Evolutionary conservation across 2,888 invertebrate species (phyloP).

Genomic region (Oscheius sp.): DNA sequence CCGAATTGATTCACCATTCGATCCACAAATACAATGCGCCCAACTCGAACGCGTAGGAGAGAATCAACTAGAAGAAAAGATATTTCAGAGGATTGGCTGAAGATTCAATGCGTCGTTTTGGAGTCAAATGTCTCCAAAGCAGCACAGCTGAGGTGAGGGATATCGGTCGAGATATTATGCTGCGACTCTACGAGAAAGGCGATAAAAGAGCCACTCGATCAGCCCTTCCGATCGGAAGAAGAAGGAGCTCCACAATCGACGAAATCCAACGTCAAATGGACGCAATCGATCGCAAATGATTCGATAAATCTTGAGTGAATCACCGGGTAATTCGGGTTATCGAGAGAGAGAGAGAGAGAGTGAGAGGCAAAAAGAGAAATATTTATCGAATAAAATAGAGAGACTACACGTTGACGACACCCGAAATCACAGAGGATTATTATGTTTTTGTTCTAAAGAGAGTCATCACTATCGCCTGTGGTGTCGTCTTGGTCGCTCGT

Average conservation of each 20-base stretch:
- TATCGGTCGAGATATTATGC: conserved; percentile 11
- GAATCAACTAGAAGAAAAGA: too few relatives aligned
- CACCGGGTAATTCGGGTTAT: neutral
- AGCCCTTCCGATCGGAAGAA: conserved; percentile 6
- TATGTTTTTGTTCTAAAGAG: neutral
- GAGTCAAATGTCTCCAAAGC: conserved; percentile 8
- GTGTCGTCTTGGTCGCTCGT: conserved; percentile 4
- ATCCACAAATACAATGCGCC: conserved; percentile 11
- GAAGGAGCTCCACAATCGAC: conserved; percentile 4
- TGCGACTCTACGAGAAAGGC: conserved; percentile 23
- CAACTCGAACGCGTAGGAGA: conserved; percentile 6
- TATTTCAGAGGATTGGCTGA: conserved; percentile 13
- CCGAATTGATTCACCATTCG: conserved; percentile 10
- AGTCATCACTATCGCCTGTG: conserved; percentile 18
- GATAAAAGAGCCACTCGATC: conserved; percentile 18
- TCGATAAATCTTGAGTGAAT: neutral
- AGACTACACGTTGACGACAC: conserved; percentile 19
- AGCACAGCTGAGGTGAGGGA: neutral
- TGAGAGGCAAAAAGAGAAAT: too few relatives aligned
- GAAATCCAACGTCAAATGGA: conserved; percentile 22
- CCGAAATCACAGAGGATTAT: neutral
- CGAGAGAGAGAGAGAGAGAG: too few relatives aligned
- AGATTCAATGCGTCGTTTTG: conserved; percentile 3
- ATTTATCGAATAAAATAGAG: neutral
- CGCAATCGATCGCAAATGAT: neutral